Base-by-base conservation (phyloP, 2,888 invertebrate species). In the Rhingia rostrata region DNA sequence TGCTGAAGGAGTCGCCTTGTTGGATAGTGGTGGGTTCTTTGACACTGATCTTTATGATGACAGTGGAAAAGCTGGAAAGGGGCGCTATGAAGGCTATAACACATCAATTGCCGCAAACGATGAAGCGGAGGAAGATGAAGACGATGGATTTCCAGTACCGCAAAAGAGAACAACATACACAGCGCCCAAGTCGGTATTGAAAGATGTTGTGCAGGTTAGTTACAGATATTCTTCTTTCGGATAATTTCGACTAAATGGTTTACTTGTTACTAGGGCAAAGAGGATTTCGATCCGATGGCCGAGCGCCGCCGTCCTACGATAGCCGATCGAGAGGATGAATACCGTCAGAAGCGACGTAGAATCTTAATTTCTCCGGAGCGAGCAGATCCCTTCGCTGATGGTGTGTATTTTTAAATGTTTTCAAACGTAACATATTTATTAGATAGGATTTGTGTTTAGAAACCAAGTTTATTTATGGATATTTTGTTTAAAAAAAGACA, bases 321-420 rank as follows among this genome's bases (percentile, higher is more conserved):
- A 90, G 97, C 97, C 0, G 99, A 99, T 88, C 94, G 98, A 87
- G 99, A 99, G 92, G 98, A 99, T 94, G 99, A 99, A 90, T 99
- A 99, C 90, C 94, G 97, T 73, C 96, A 96, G 88, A 96, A 96
- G 88, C 94, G 97, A 87, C 94, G 97, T 81, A 93, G 96, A 91
- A 95, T 97, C 94, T 96, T 96, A 86, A 98, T 99, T 89, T 99
- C 99, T 4, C 99, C 99, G 0, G 99, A 98, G 90, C 94, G 99
- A 89, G 95, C 96, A 87, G 99, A 99, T 93, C 98, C 98, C 41
- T 99, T 99, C 93, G 97, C 98, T 89, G 98, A 98, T 94, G 98
- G 98, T 98, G 93, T 92, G 94, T 93, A 87, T 56, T 63, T 75
- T 51, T 22, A 51, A 66, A 22, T 33, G 63, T 49, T 67, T 45